These are phyloP conservation scores for Carcinoscorpius rotundicauda DNA, from an alignment of 1,140 invertebrate genomes.

Conservation along the genomic window DNA sequence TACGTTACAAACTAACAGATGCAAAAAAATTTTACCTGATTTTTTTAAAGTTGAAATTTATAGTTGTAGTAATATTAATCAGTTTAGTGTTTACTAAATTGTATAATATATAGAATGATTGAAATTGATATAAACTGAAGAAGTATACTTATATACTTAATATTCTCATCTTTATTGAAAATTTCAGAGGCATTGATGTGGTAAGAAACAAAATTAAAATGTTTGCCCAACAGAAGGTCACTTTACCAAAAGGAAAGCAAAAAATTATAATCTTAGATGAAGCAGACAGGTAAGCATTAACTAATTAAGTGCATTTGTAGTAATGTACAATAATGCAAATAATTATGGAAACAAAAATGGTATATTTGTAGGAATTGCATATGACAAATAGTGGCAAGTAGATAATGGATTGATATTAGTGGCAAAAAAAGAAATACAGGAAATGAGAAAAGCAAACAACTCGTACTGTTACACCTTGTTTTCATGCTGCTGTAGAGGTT, in stretches of 20 bases:
- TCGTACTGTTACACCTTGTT: too few species aligned
- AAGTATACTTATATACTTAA: constrained; percentile 41
- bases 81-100: background rate
- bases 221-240: constrained; percentile 65
- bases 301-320: background rate
- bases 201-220: constrained; percentile 92
- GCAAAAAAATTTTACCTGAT: too few species aligned
- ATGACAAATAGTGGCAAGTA: too few species aligned
- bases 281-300: constrained; percentile 64
- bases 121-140: constrained; percentile 87
- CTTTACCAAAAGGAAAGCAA: constrained; percentile 75
- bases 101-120: constrained; percentile 70
- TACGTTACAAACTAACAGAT: too few species aligned
- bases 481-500: too few species aligned
- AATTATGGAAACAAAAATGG: too few species aligned
- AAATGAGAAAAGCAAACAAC: too few species aligned
- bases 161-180: background rate
- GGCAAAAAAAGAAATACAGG: too few species aligned
- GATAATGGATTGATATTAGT: too few species aligned
- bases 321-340: too few species aligned
- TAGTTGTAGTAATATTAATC: background rate
- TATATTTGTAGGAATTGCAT: too few species aligned
- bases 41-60: too few species aligned
- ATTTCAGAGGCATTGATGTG: constrained; percentile 83
- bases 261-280: constrained; percentile 99